phyloP scores from a whole-genome alignment of 2,888 invertebrate genomes.

The Melitaea athalia region DNA sequence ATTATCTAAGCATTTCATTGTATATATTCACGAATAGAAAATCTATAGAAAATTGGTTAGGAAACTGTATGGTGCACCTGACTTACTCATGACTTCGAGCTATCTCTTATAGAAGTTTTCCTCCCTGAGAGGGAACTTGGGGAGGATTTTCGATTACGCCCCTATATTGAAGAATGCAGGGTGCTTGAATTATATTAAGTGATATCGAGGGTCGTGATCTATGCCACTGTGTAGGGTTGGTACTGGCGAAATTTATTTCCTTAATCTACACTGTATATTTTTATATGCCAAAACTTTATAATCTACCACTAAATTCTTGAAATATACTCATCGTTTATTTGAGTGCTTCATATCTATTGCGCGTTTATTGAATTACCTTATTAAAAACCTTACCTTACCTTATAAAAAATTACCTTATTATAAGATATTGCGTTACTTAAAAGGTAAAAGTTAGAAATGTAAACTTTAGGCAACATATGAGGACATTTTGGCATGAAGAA shows the following conservation, averaged over 20 bases:
- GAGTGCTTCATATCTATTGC: no score
- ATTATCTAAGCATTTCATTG: background rate
- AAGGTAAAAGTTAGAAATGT: no score
- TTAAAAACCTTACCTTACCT: no score
- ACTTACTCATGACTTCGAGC: constrained; percentile 14
- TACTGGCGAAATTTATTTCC: background rate
- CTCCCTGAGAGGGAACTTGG: constrained; percentile 10
- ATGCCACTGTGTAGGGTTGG: constrained; percentile 40
- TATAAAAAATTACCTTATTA: no score
- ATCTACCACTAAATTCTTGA: no score
- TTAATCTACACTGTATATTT: background rate
- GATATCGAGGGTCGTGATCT: constrained; percentile 53
- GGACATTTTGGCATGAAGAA: no score
- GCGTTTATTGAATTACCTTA: no score
- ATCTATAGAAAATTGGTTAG: background rate
- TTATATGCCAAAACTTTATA: no score
- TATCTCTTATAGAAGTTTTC: constrained; percentile 22
- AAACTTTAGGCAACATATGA: no score
- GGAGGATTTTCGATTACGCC: constrained; percentile 35
- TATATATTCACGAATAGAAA: background rate
- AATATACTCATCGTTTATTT: no score
- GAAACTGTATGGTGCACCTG: background rate
- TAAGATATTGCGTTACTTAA: no score
- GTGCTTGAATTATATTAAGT: constrained; percentile 61
- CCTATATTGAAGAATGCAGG: constrained; percentile 41